Evolutionary conservation across 2,888 invertebrate genomes (phyloP).

Genomic region (Eupithecia vulgata): DNA sequence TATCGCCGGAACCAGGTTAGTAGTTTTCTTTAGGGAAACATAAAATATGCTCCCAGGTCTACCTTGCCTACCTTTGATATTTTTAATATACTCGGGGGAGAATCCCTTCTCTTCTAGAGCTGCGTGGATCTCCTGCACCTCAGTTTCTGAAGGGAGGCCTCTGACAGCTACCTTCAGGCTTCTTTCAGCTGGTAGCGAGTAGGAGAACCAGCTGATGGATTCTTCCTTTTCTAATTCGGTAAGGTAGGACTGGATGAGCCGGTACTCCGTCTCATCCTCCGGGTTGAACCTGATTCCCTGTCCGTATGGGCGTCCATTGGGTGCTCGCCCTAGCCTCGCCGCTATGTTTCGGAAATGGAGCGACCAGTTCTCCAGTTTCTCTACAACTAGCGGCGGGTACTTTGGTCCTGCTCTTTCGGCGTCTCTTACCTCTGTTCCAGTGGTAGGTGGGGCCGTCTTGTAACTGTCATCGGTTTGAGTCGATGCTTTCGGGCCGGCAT

Average conservation of each 20-base stretch:
- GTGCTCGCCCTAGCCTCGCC: no score
- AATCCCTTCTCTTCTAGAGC: background rate
- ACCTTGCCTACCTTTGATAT: conserved; percentile 14
- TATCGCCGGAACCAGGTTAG: conserved; percentile 31
- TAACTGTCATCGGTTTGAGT: no score
- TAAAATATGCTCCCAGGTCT: conserved; percentile 38
- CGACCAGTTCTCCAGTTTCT: no score
- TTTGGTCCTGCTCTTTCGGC: no score
- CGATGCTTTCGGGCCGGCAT: no score
- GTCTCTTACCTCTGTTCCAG: no score
- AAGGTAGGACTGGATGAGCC: background rate
- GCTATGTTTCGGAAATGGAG: no score
- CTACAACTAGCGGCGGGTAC: no score
- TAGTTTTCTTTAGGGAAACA: conserved; percentile 29
- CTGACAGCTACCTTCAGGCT: background rate
- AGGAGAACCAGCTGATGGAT: background rate
- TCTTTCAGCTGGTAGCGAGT: background rate
- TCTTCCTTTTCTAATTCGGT: background rate
- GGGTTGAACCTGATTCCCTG: background rate
- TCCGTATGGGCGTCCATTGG: no score
- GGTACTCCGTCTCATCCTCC: background rate
- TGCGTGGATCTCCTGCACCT: background rate
- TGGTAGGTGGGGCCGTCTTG: no score
- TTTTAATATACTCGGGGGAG: background rate
- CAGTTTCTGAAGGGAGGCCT: background rate